Evolutionary conservation across 2,113 vertebrate species (phyloP), one percentile per base, ranked within the genome.

Genomic region (Campylomormyrus numenius): DNA sequence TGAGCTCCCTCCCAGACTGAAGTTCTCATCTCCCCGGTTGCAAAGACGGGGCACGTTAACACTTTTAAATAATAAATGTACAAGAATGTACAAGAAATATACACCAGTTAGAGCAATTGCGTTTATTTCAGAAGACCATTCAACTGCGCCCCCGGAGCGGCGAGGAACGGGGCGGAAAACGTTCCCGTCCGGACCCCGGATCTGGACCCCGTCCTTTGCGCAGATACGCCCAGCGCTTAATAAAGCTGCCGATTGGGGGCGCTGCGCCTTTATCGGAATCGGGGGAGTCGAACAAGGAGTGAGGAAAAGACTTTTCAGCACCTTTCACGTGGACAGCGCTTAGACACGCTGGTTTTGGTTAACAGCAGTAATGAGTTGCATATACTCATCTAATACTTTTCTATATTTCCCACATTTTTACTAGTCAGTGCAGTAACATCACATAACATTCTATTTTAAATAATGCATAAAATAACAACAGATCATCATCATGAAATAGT

Each of bases 301-400:
- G 0, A 80, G 90, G 70, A 90, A 17, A 8, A 49, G 49, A 87
- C 56, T 66, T 88, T 91, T 92, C 92, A 92, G 92, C 86, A 92
- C 92, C 90, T 52, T 50, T 48, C 6, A 27, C 10, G 49, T 89
- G 92, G 92, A 92, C 91, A 92, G 92, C 91, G 86, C 62, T 70
- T 24, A n/a, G 70, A 58, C 9, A 42, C 35, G 10, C 70, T 80
- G 24, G 46, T 27, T 52, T 10, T 5, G 15, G 9, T 87, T 87
- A 35, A 53, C 24, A 50, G 85, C 5, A 21, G 24, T 17, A 10
- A 46, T 2, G 24, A 27, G 27, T 35, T 8, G 15, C 27, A 56
- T 31, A 56, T 19, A 6, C 31, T 31, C 3, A 27, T 17, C 6
- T 87, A 35, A 53, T 53, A 80, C 6, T 80, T 42, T 80, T 19